Percentiles rank a stretch among this genome's conserved stretches.
phyloP scores from a whole-genome alignment of 2,113 vertebrate genomes.

The Perca schrenkii region DNA sequence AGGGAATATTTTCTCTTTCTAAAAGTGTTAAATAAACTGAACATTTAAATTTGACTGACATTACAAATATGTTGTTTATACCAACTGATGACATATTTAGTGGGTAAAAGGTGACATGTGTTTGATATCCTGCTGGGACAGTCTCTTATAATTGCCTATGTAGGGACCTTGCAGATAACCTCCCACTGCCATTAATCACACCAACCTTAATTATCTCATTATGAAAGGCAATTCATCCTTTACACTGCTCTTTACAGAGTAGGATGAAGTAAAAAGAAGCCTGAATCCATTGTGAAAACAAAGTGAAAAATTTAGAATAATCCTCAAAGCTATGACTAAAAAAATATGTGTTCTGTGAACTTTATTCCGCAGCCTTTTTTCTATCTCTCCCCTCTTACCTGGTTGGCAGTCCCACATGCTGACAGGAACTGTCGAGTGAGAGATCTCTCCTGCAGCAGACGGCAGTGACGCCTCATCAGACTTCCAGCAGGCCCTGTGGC shows the following conservation, averaged over 20 bases:
- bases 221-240: slow-evolving; percentile 65
- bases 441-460: slow-evolving; percentile 73
- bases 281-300: slow-evolving; percentile 14
- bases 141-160: slow-evolving; percentile 69
- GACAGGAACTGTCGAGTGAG: slow-evolving; percentile 72
- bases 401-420: slow-evolving; percentile 57
- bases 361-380: not conserved
- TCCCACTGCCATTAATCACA: slow-evolving; percentile 77
- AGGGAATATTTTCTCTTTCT: not conserved
- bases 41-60: slow-evolving; percentile 1
- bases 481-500: slow-evolving; percentile 81
- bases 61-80: not conserved
- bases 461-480: slow-evolving; percentile 83
- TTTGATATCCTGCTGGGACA: slow-evolving; percentile 66
- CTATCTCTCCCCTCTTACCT: slow-evolving; percentile 46
- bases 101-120: slow-evolving; percentile 65
- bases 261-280: slow-evolving; percentile 12
- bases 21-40: not conserved
- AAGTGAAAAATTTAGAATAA: slow-evolving; percentile 33
- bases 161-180: slow-evolving; percentile 73
- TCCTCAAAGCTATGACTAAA: slow-evolving; percentile 15
- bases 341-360: slow-evolving; percentile 17
- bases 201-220: slow-evolving; percentile 78
- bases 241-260: slow-evolving; percentile 44
- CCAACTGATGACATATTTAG: slow-evolving; percentile 2